Evolutionary conservation across 1,140 invertebrate genomes (phyloP).

Genomic region (Saccostrea cuccullata): DNA sequence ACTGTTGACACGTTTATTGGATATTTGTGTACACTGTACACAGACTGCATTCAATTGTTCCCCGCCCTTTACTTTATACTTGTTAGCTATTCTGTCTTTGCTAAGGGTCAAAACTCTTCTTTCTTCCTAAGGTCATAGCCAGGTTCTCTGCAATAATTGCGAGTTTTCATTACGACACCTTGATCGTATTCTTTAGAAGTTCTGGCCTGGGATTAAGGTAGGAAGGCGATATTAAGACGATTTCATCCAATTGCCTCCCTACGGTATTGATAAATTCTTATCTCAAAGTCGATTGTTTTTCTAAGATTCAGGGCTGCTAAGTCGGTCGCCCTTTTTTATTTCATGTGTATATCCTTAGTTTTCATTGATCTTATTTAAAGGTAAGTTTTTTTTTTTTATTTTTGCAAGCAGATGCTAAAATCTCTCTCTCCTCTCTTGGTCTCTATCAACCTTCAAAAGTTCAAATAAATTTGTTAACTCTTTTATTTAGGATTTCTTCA

Average conservation of each 20-base stretch:
- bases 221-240: not conserved
- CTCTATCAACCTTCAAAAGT: not conserved
- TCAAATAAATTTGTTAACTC: too few relatives aligned
- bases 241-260: not conserved
- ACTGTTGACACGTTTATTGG: not conserved
- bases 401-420: too few relatives aligned
- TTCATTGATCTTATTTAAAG: not conserved
- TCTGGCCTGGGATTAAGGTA: not conserved
- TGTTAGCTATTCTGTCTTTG: not conserved
- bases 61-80: not conserved
- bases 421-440: not conserved
- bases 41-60: not conserved
- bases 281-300: not conserved
- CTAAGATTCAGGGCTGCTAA: not conserved
- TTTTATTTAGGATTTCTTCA: too few relatives aligned
- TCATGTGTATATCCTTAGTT: not conserved
- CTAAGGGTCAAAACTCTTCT: not conserved
- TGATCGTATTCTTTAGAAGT: not conserved
- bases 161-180: not conserved
- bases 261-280: conserved; percentile 7
- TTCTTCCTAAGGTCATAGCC: not conserved
- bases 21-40: not conserved
- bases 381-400: not conserved
- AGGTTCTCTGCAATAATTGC: not conserved
- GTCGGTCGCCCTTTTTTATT: not conserved